Conservation (phyloP, 2,113 vertebrate genomes). For the Oryzias celebensis region DNA sequence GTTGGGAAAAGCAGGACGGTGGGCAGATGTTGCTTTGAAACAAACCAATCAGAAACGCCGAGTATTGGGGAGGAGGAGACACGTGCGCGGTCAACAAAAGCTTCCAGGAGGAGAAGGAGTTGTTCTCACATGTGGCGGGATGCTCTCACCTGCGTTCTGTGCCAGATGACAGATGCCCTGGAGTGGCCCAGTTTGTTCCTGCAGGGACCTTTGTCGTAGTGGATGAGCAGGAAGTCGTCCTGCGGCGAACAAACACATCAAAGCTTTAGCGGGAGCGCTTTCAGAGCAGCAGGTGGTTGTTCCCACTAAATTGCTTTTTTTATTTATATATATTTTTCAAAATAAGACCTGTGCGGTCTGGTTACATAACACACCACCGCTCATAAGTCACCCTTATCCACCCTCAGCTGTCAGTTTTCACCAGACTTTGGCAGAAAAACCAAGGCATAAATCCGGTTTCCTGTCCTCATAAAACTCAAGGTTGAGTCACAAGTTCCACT, state of each 20-base stretch:
- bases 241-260: constrained; percentile 56
- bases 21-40: constrained; percentile 27
- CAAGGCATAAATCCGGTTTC: neutral
- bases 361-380: too few species aligned
- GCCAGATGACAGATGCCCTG: constrained; percentile 98
- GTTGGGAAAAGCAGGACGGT: constrained; percentile 24
- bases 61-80: constrained; percentile 12
- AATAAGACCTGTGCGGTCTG: too few species aligned
- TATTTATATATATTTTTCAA: too few species aligned
- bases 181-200: constrained; percentile 98
- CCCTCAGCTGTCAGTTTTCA: neutral
- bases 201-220: constrained; percentile 98
- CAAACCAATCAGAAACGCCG: neutral
- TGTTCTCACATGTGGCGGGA: neutral
- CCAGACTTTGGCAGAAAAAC: neutral
- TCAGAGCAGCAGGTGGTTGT: constrained; percentile 21
- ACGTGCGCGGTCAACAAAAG: constrained; percentile 25
- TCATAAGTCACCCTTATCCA: constrained; percentile 11
- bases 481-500: constrained; percentile 14
- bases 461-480: constrained; percentile 17
- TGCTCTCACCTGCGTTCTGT: constrained; percentile 92
- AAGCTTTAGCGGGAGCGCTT: constrained; percentile 32
- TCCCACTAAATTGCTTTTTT: constrained; percentile 43
- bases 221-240: constrained; percentile 98
- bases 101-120: constrained; percentile 30